Evolutionary conservation across 2,113 vertebrate species (phyloP), one percentile per base, ranked within the genome.

Genomic region (Eclectus roratus): DNA sequence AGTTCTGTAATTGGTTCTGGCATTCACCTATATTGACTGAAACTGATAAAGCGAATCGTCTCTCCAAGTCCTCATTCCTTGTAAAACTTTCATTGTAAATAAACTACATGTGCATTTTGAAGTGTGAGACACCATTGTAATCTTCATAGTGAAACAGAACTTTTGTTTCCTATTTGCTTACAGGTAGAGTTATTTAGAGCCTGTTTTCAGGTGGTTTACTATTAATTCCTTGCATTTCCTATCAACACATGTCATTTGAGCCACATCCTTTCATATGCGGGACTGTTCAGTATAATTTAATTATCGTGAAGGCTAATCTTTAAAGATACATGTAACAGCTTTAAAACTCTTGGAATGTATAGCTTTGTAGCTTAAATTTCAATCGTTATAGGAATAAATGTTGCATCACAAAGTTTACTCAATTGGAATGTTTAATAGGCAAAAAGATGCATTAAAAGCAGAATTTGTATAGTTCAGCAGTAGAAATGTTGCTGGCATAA

Each of bases 1-100:
- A 37, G 43, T 96, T 97, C 95, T 94, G 69, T 86, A 93, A 88
- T 80, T 86, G 77, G 74, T 94, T 93, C 77, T 82, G 61, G 50
- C 2, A 0, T 94, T 82, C 80, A 86, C 74, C 58, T 65, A 10
- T 31, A 41, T 50, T 76, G 41, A 91, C 28, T 76, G 65, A 80
- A 82, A 81, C 3, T 79, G 63, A 53, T 13, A 72, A 52, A 94
- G 39, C 24, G 93, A 85, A 68, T 63, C 55, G 49, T 74, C 52
- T 93, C 10, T 93, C 10, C 31, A 77, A 50, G 72, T 88, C 60
- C 80, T 91, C 47, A 29, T 95, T 89, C 84, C 15, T 15, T 91
- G 73, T 86, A 91, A 72, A 95, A 74, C 39, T 47, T 64, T 23
- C 52, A 27, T 88, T 86, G 87, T 94, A 64, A 89, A 68, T 86